Conservation (phyloP, 2,888 invertebrate genomes). For the Pristionchus entomophagus region DNA sequence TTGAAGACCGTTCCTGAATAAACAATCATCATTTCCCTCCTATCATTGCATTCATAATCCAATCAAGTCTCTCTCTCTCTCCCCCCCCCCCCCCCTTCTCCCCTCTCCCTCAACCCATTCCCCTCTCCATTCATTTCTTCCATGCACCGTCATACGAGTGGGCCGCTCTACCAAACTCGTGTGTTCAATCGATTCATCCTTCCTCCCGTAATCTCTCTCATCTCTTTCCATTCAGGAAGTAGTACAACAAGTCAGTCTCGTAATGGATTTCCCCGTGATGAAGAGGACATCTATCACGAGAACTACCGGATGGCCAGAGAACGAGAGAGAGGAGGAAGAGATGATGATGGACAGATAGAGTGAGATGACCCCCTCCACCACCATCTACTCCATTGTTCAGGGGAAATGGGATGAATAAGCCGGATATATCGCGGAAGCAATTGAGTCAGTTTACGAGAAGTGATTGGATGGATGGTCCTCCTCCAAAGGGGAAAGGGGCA, state of each 20-base stretch:
- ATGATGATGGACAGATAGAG: background rate
- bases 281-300: constrained; percentile 8
- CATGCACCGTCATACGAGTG: background rate
- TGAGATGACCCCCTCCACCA: background rate
- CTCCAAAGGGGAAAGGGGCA: background rate
- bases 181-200: background rate
- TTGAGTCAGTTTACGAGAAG: background rate
- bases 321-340: constrained; percentile 13
- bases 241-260: background rate
- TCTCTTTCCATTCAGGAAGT: background rate
- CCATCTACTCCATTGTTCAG: background rate
- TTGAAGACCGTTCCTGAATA: constrained; percentile 91
- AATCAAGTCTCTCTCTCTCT: background rate
- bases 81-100: background rate
- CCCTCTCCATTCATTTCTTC: constrained; percentile 10
- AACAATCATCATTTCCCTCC: background rate
- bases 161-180: background rate
- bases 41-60: background rate
- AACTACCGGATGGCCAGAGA: constrained; percentile 11
- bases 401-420: background rate
- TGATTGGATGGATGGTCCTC: background rate
- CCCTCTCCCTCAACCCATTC: background rate
- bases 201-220: too few species aligned
- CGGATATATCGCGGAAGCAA: background rate
- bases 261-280: constrained; percentile 2